Base-by-base conservation (phyloP, 2,888 invertebrate species). In the Shargacucullia verbasci region DNA sequence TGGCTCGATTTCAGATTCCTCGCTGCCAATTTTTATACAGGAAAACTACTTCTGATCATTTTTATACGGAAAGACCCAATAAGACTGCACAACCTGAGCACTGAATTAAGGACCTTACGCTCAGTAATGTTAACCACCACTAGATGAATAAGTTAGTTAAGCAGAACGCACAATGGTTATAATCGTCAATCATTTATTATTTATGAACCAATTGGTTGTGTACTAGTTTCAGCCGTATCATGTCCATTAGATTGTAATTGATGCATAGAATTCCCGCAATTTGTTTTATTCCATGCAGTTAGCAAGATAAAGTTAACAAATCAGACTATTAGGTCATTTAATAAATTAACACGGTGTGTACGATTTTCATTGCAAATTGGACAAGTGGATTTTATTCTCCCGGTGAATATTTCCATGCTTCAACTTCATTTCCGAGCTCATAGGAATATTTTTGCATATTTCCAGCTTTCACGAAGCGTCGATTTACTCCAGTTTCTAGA, bases 401-500 rank as follows among this genome's bases (percentile, higher is more conserved):
- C 56, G 50, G 44, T 62, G 59, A 47, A 62, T 67, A 70, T 68
- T 67, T 61, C 47, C 55, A 57, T 65, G 46, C 61, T 47, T 68
- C 73, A 68, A 79, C 70, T 80, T 81, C 59, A 74, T 76, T 79
- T 69, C 58, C 65, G 50, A 65, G 53, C 66, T 63, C 58, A 69
- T 52, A 73, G 61, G 77, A 76, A 75, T 75, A 75, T 76, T 81
- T 86, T 83, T 85, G 83, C 82, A 87, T 84, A 85, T 84, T 81
- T 79, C 68, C 75, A 78, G 66, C 61, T 70, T 63, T 70, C 55
- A 70, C 52, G 69, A 63, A 59, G 67, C 67, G 61, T 70, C 81
- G 78, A 80, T 82, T 80, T 76, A 76, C 78, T 81, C 60, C 73
- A 81, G 80, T 81, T 81, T 71, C 78, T 74, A 76, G 73, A 86